Base-by-base conservation (phyloP, 2,888 invertebrate genomes). In the Catotricha subobsoleta region DNA sequence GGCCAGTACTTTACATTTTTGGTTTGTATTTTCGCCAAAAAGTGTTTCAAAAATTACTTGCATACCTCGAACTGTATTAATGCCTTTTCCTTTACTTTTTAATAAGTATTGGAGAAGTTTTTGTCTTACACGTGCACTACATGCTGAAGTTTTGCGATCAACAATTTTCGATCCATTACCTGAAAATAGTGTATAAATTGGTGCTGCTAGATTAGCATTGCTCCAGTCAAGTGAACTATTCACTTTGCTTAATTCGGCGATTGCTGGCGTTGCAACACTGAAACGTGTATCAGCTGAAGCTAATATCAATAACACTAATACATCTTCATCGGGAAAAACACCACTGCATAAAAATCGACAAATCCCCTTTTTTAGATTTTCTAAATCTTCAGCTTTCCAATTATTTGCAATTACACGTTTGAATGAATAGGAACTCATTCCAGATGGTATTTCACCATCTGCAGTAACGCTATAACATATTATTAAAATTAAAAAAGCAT, bases 251-350 rank as follows among this genome's bases (percentile, higher is more conserved):
- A 92, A 61, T 50, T 87, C 84, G 47, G 77, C 74, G 54, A 90
- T 86, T 2, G 88, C 90, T 43, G 80, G 71, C 55, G 87, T 86
- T 40, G 87, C 87, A 34, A 92, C 84, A 60, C 79, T 82, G 57
- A 81, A 90, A 46, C 91, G 68, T 0, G 88, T 84, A 55, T 92
- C 92, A 0, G 91, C 79, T 0, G 87, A 81, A 2, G 84, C 90
- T 6, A 92, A 75, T 8, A 91, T 75, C 44, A 88, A 66, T 41
- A 83, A 79, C 46, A 80, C 63, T 18, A 87, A 67, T 21, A 81
- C 72, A 44, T 84, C 82, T 19, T 72, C 69, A 51, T 79, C 76
- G 20, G 72, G 68, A 51, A 88, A 80, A 30, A 86, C 70, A 38
- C 84, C 84, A 48, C 76, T 72, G 36, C 77, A 73, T 41, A 92